phyloP scores from a whole-genome alignment of 2,888 invertebrate species.

The Pristionchus exspectatus region DNA sequence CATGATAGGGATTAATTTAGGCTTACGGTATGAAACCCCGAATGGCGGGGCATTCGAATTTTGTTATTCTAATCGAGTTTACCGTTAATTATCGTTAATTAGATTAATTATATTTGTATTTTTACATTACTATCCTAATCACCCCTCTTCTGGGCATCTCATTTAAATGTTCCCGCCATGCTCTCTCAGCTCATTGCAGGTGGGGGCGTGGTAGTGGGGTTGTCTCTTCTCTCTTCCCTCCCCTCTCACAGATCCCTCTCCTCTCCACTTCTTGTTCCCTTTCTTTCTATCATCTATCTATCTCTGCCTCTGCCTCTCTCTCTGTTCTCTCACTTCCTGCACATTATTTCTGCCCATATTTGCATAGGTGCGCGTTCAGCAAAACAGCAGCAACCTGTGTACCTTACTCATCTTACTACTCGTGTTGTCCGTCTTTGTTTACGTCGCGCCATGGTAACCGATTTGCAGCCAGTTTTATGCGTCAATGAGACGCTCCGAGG shows the following conservation, averaged over 20 bases:
- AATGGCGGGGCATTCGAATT: neutral
- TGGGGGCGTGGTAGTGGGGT: slow-evolving; percentile 22
- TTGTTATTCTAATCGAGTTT: neutral
- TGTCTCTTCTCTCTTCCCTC: slow-evolving; percentile 30
- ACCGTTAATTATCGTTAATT: neutral
- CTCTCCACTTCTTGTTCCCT: neutral
- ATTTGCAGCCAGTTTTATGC: slow-evolving; percentile 23
- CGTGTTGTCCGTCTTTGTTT: neutral
- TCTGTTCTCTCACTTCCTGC: slow-evolving; percentile 14
- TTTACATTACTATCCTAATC: neutral
- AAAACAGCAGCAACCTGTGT: neutral
- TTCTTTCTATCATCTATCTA: slow-evolving; percentile 35
- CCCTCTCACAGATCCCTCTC: neutral
- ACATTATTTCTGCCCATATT: slow-evolving; percentile 21
- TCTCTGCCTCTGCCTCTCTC: neutral
- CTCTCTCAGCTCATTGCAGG: slow-evolving; percentile 19
- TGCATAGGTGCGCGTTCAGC: neutral
- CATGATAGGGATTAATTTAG: neutral
- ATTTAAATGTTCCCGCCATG: slow-evolving; percentile 49
- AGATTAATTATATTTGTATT: neutral
- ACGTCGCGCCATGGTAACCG: neutral
- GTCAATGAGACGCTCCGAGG: slow-evolving; percentile 49
- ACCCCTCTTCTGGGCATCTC: neutral
- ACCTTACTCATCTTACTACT: neutral
- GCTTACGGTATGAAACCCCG: neutral